These are phyloP conservation scores for Corythaeola cristata DNA, from an alignment of 2,113 vertebrate species.

Conservation along the genomic window DNA sequence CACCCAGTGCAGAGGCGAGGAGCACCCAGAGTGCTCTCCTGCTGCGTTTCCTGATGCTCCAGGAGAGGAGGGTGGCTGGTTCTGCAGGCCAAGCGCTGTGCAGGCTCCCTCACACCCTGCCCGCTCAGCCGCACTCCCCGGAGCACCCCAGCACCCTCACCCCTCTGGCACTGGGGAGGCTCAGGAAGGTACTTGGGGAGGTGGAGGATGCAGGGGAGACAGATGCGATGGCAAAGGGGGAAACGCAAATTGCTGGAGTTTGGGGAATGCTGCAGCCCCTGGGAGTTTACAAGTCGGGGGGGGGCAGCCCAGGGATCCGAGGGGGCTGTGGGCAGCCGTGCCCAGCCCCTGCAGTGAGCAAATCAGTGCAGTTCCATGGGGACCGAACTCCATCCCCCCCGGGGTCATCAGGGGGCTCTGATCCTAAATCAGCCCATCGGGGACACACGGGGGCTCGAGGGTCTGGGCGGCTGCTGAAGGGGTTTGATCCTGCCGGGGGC, in stretches of 20 bases:
- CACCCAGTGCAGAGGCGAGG: background rate
- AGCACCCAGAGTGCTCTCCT: background rate
- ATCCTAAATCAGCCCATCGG: background rate
- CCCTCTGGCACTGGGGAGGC: background rate
- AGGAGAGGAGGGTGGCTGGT: background rate
- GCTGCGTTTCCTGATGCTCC: background rate
- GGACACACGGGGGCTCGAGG: background rate
- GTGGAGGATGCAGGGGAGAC: background rate
- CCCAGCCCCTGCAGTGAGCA: background rate
- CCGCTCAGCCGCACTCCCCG: background rate
- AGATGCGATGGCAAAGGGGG: background rate
- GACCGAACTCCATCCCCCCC: background rate
- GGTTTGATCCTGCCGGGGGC: background rate
- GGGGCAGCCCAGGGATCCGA: too few relatives aligned
- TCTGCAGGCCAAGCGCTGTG: background rate
- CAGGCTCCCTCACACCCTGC: background rate
- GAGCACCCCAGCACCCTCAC: background rate
- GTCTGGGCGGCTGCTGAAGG: background rate
- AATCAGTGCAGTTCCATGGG: accelerated
- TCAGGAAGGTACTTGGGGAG: background rate
- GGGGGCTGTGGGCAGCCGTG: background rate
- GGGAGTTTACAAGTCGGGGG: accelerated
- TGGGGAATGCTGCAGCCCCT: background rate
- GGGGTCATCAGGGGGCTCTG: background rate
- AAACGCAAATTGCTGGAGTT: background rate